Evolutionary conservation across 2,888 invertebrate genomes (phyloP).

Genomic region (Macrosiphum euphorbiae): DNA sequence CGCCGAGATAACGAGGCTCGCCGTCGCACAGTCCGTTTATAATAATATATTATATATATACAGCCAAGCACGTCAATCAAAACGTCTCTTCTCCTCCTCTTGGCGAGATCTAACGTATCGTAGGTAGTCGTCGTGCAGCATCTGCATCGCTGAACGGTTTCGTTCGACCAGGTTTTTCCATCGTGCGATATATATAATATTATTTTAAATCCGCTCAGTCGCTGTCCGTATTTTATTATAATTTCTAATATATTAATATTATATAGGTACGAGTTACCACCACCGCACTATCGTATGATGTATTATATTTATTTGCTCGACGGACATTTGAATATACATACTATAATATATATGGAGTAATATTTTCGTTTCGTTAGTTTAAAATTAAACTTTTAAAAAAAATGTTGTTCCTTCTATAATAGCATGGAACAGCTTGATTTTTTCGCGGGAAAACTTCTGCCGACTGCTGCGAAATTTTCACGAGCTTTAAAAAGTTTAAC

Average conservation of each 20-base stretch:
- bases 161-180: not conserved
- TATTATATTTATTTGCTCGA: not conserved
- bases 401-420: not conserved
- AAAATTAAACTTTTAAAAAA: too few relatives aligned
- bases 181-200: not conserved
- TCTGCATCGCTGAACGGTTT: not conserved
- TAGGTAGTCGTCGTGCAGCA: not conserved
- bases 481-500: not conserved
- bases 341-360: not conserved
- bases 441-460: not conserved
- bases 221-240: not conserved
- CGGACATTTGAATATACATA: not conserved
- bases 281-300: not conserved
- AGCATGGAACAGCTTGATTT: not conserved
- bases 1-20: conserved; percentile 28
- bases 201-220: not conserved
- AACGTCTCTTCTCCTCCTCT: conserved; percentile 9
- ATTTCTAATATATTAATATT: not conserved
- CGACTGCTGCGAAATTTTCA: not conserved
- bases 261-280: not conserved
- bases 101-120: not conserved
- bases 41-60: not conserved
- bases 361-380: not conserved
- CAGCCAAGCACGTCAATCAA: conserved; percentile 1
- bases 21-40: not conserved